Base-by-base conservation (phyloP, 2,113 vertebrate species). In the Prunella fulvescens region DNA sequence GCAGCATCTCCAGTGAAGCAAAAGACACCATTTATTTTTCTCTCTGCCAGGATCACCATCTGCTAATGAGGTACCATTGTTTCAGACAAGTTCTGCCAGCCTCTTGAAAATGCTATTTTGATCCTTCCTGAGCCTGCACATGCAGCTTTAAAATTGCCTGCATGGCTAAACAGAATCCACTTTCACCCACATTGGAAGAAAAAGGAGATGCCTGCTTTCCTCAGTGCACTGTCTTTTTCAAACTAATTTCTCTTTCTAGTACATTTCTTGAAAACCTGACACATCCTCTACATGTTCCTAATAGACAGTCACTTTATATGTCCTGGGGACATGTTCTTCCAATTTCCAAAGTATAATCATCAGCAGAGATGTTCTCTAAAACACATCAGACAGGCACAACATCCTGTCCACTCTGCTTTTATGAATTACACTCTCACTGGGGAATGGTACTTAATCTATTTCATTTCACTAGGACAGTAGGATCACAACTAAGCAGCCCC, bases 361-460 rank as follows among this genome's bases (percentile, higher is more conserved):
- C 88, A 94, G 90, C 88, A 93, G 78, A 91, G 40, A 90, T 53
- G 53, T 76, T 91, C 86, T 80, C 71, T 92, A 73, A 93, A 90
- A 66, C 74, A 78, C 26, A 86, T 87, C 73, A 91, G 84, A 90
- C 66, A 91, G 66, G 84, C 56, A 70, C 64, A 92, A 81, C 58
- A 69, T 35, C 76, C 64, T 81, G 86, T 88, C 92, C 90, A 58
- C 53, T 4, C 3, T 60, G 54, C 62, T 88, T 86, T 72, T 82
- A 92, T 25, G 35, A 93, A 93, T 92, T 91, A 79, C 18, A 40
- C 33, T 66, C 87, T 88, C 61, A 14, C 35, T 40, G 39, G 65
- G 66, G 66, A 87, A 70, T 29, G 11, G 18, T 17, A 72, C 54
- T 80, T 60, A 50, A 79, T 53, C 20, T 33, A 48, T 78, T 73